Evolutionary conservation across 2,797 vertebrate genomes (phyloP).

Genomic region (Columba guinea): DNA sequence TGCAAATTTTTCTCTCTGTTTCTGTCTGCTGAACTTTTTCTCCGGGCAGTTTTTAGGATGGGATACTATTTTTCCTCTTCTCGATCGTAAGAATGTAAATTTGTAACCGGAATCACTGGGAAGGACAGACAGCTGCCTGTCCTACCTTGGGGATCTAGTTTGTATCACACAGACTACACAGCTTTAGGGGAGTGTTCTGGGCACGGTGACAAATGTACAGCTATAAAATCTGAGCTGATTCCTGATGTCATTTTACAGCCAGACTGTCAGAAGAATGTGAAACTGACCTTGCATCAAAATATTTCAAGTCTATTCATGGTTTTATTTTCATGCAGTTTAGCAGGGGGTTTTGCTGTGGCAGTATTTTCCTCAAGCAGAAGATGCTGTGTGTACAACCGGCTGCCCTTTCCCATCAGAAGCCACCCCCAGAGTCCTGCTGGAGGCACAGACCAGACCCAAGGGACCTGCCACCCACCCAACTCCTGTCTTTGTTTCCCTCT

Average conservation of each 20-base stretch:
- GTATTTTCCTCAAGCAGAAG: background rate
- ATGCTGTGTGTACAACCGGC: background rate
- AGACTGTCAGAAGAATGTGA: background rate
- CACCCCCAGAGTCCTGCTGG: background rate
- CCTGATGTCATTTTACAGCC: slow-evolving; percentile 12
- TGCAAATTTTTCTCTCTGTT: background rate
- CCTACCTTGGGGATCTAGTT: background rate
- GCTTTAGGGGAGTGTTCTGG: background rate
- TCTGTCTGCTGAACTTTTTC: background rate
- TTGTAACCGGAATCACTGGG: background rate
- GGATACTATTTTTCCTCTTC: background rate
- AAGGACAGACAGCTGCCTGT: background rate
- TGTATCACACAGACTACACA: background rate
- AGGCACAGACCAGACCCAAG: background rate
- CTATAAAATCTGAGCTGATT: background rate
- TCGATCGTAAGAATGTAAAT: background rate
- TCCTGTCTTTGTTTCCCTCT: background rate
- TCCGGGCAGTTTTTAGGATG: background rate
- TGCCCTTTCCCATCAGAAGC: background rate
- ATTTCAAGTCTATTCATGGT: background rate
- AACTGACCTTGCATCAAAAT: background rate
- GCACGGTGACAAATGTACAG: background rate
- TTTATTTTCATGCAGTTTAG: background rate
- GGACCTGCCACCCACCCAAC: background rate
- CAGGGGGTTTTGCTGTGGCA: background rate